Base-by-base conservation (phyloP, 2,797 vertebrate species). In the Urocyon cinereoargenteus region DNA sequence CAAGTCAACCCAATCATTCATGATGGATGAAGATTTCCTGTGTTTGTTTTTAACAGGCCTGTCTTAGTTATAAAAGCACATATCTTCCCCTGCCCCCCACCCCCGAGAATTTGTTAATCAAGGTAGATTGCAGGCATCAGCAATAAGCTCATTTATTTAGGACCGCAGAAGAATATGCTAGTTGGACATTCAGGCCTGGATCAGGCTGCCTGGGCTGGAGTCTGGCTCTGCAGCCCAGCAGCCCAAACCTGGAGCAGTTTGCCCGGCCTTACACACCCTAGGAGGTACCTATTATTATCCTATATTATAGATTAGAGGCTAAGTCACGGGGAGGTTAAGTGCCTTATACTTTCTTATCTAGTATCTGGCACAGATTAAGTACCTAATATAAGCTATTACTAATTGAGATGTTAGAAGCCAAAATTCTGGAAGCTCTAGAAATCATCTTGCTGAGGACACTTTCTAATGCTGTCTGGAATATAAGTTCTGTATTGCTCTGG, bases 41-140 rank as follows among this genome's bases (percentile, higher is more conserved):
- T 86, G 57, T 84, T 91, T 97, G 84, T 66, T 93, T 92, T 82
- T 51, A 78, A 68, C n/a, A 77, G 40, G 18, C 9, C 31, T 87
- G 75, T 64, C 77, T 92, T 96, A 64, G 92, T 94, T 96, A 68
- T 81, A 82, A 90, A 93, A 93, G 45, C 53, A 72, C 22, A 61
- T 64, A n/a, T 91, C 51, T 55, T 86, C 83, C 40, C 40, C 40
- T 7, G 40, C 40, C 8, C 40, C 40, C 40, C 40, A 45, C 51
- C 45, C 45, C 26, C 77, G 53, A 96, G 55, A 31, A 78, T 68
- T 16, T 85, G 77, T 89, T 96, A 96, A 94, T 94, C 87, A 94
- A 82, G 40, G 87, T 36, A 81, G 95, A 86, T 59, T 64, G 22
- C 19, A 86, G 92, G 68, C 28, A n/a, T 95, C 70, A 96, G 90